phyloP scores from a whole-genome alignment of 2,113 vertebrate genomes.

The Cottus gobio region DNA sequence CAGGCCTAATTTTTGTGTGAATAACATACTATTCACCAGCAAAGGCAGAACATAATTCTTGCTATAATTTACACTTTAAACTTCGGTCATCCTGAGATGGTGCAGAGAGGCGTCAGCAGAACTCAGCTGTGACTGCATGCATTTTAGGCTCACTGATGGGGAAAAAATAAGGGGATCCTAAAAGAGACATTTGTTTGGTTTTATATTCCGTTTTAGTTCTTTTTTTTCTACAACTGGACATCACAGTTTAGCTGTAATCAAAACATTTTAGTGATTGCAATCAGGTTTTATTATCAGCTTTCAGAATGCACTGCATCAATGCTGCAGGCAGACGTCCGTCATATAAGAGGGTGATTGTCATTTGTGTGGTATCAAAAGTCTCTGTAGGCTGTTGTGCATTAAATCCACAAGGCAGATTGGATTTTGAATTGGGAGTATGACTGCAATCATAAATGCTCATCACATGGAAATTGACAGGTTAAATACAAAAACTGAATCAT shows the following conservation, averaged over 20 bases:
- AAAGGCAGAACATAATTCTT: not conserved
- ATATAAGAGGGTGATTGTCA: not conserved
- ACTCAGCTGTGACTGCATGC: not conserved
- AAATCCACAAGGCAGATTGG: conserved; percentile 1
- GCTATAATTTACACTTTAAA: not conserved
- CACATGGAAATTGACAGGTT: not conserved
- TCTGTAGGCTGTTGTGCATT: not conserved
- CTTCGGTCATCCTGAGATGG: not conserved
- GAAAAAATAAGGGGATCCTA: not conserved
- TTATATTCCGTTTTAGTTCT: not conserved
- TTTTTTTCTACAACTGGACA: not conserved
- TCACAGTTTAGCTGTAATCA: not conserved
- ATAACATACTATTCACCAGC: not conserved
- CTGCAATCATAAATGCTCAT: not conserved
- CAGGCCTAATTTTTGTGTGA: not conserved
- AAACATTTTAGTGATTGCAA: not conserved
- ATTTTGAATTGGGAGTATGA: not conserved
- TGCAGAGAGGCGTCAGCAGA: not conserved
- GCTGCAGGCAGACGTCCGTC: not conserved
- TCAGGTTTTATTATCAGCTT: not conserved
- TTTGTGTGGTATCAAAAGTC: not conserved
- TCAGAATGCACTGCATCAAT: not conserved
- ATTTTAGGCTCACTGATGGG: not conserved
- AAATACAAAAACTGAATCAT: not conserved
- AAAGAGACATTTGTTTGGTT: not conserved